These are phyloP conservation scores for Caranx melampygus DNA, from an alignment of 2,113 vertebrate genomes.

Conservation along the genomic window DNA sequence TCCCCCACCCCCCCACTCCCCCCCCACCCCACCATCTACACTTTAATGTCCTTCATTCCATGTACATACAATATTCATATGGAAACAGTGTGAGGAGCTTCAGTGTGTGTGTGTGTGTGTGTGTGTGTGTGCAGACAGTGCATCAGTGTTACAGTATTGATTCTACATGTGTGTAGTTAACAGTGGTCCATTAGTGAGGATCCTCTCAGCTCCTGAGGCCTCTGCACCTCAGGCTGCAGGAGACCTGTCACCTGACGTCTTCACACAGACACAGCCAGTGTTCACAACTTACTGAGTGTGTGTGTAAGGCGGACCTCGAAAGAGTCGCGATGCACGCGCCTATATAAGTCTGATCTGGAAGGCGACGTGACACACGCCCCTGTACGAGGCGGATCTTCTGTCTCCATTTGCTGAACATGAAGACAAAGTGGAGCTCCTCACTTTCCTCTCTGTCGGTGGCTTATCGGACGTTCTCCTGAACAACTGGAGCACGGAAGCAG, in stretches of 20 bases:
- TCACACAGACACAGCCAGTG: slow-evolving; percentile 21
- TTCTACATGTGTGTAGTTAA: slow-evolving; percentile 10
- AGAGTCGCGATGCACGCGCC: no score
- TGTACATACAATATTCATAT: slow-evolving; percentile 28
- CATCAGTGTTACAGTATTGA: slow-evolving; percentile 21
- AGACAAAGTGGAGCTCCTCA: no score
- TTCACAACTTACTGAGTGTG: not conserved
- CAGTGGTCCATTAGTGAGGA: not conserved
- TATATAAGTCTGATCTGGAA: no score
- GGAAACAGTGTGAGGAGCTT: not conserved
- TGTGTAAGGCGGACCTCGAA: no score
- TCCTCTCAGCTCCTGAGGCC: not conserved
- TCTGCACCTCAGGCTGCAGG: slow-evolving; percentile 1
- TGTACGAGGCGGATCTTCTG: no score
- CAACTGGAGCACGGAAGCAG: no score
- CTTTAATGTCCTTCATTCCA: slow-evolving; percentile 14
- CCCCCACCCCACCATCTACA: not conserved
- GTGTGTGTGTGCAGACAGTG: not conserved
- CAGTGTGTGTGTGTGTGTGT: not conserved
- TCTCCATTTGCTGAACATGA: not conserved
- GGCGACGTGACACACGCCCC: no score
- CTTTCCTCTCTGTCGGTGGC: not conserved
- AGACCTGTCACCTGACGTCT: not conserved
- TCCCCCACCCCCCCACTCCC: not conserved
- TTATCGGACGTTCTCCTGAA: no score